Evolutionary conservation across 2,113 vertebrate species (phyloP), one percentile per base, ranked within the genome.

Genomic region (Hippocampus zosterae): DNA sequence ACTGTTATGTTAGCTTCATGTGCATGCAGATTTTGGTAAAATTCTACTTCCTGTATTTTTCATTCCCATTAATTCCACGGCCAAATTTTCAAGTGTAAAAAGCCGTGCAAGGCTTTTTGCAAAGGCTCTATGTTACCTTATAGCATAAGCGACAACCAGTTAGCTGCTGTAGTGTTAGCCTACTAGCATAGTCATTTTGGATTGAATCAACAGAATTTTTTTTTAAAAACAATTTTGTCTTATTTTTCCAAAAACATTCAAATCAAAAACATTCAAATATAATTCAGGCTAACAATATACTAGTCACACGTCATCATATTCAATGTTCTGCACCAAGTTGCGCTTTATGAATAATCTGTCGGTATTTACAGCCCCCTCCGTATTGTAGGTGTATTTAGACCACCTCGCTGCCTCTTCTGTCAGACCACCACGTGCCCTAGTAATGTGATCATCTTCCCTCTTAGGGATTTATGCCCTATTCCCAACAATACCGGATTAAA

Each of bases 401-500:
- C 68, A 46, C 29, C 68, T 29, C 50, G 48, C 25, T 18, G 37
- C 33, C 41, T 59, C 72, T 52, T 72, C 67, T 12, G 13, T 67
- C n/a, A 44, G 48, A 40, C 50, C 40, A 41, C 59, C 46, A 72
- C n/a, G 52, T 40, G 60, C 71, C 5, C 5, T 69, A 21, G 21
- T 86, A 87, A 89, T 72, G 72, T 81, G 87, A 91, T 90, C 79
- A 85, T 83, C 67, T 74, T 68, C 67, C 68, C 75, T 89, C 48
- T n/a, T 29, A 62, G 16, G 48, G 60, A 69, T 5, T 85, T 86
- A 89, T 88, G 80, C 78, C 29, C 68, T 64, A 86, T 78, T 82
- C 72, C 69, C 73, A 55, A 81, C 74, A 84, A 75, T 65, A 57
- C 67, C 65, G 71, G 46, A 68, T 88, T 83, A 79, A 81, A 80